Conservation (phyloP, 2,113 vertebrate genomes). For the Plectropomus leopardus region DNA sequence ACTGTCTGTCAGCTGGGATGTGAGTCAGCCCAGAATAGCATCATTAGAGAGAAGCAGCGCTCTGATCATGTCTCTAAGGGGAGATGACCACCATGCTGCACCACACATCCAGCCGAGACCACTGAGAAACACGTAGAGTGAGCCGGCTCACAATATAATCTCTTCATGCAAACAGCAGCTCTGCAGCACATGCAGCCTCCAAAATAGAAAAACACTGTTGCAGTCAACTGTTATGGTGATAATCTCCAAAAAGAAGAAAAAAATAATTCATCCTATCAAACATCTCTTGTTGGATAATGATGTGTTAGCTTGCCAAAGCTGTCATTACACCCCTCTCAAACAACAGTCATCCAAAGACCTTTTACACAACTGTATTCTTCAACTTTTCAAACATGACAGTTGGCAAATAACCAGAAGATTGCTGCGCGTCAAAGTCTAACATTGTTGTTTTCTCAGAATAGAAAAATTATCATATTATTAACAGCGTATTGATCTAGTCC, state of each 20-base stretch:
- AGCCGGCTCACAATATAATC: conserved; percentile 14
- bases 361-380: conserved; percentile 31
- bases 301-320: conserved; percentile 51
- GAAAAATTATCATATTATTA: conserved; percentile 30
- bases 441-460: conserved; percentile 22
- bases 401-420: conserved; percentile 21
- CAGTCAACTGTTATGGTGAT: conserved; percentile 50
- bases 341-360: conserved; percentile 30
- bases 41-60: conserved; percentile 79
- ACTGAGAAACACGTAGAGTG: conserved; percentile 20
- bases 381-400: conserved; percentile 32
- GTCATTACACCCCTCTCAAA: conserved; percentile 47
- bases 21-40: conserved; percentile 80
- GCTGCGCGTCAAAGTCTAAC: neutral
- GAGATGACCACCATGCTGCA: conserved; percentile 66
- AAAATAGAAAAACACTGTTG: conserved; percentile 24
- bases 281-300: conserved; percentile 71
- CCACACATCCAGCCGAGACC: conserved; percentile 57
- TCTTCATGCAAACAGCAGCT: conserved; percentile 42
- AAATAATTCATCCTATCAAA: conserved; percentile 56
- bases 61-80: conserved; percentile 78
- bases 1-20: conserved; percentile 80
- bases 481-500: conserved; percentile 17
- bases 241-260: conserved; percentile 25
- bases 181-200: neutral